Evolutionary conservation across 1,140 invertebrate genomes (phyloP), one percentile per base, ranked within the genome.

Genomic region (Leguminivora glycinivorella): DNA sequence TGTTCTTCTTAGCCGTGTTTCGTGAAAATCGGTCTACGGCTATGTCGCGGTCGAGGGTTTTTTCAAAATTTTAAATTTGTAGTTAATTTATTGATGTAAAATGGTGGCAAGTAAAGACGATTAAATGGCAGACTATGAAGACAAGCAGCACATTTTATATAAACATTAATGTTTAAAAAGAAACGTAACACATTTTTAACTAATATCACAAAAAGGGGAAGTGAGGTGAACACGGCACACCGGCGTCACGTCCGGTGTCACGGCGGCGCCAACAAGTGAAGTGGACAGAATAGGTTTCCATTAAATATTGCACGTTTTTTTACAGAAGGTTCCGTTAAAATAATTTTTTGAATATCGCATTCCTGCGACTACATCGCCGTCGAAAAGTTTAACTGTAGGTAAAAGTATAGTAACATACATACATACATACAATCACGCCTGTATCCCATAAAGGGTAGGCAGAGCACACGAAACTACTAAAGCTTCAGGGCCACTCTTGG

Each of bases 231-330:
- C 38, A 43, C 19, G 24, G 24, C 40, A 1, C 24, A 68, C 31
- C 56, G 56, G 22, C 24, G 22, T 88, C 87, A 90, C 89, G 89
- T 88, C 86, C 84, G 83, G 86, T 89, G 88, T 90, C 88, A n/a
- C n/a, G 88, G 82, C 75, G 75, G 81, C n/a, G n/a, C n/a, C 29
- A 87, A 88, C 88, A 90, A 90, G 89, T 90, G 88, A 89, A 90
- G 82, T 88, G 85, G 76, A 89, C 86, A 88, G 89, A 89, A 89
- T 90, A 90, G 88, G 88, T 90, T 90, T 90, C 88, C 87, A 88
- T 90, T 90, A 58, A 58, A 58, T 0, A 14, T 1, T 5, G 24
- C 12, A 14, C 24, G 9, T 25, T 43, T 43, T 43, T 26, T 26
- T 25, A 0, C 10, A 7, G 14, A 7, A 19, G 56, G 56, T 29